Conservation (phyloP, 1,140 invertebrate genomes). For the Drosophila rufa region DNA sequence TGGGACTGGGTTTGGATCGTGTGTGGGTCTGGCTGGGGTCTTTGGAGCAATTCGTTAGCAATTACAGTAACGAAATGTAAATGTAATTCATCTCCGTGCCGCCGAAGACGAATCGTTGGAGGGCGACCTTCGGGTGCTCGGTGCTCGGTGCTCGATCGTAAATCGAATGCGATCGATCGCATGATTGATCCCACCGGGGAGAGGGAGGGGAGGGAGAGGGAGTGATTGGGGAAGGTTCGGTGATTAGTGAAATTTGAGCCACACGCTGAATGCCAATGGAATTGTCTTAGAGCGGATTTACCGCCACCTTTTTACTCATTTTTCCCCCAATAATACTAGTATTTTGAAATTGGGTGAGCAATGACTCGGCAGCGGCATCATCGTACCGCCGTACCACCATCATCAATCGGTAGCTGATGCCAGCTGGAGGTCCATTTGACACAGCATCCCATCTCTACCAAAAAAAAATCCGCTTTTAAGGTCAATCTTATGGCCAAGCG, state of each 20-base stretch:
- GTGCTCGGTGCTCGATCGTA: conserved; percentile 32
- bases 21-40: conserved; percentile 16
- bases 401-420: conserved; percentile 38
- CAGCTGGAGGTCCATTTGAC: conserved; percentile 64
- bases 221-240: conserved; percentile 43
- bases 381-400: conserved; percentile 30
- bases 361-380: conserved; percentile 65
- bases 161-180: conserved; percentile 49
- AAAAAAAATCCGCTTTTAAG: conserved; percentile 67
- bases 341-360: conserved; percentile 80
- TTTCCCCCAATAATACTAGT: conserved; percentile 36
- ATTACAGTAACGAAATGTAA: conserved; percentile 71
- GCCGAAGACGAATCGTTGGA: conserved; percentile 48
- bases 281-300: conserved; percentile 76
- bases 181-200: conserved; percentile 44
- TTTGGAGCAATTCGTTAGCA: conserved; percentile 52
- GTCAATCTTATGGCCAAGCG: conserved; percentile 54
- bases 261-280: conserved; percentile 71
- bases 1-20: background rate
- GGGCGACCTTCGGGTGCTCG: conserved; percentile 54
- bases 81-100: conserved; percentile 72
- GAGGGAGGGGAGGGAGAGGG: background rate
- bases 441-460: conserved; percentile 37
- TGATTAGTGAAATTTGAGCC: conserved; percentile 73
- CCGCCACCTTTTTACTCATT: conserved; percentile 34